Conservation (phyloP, 2,113 vertebrate genomes). For the Salvator merianae region DNA sequence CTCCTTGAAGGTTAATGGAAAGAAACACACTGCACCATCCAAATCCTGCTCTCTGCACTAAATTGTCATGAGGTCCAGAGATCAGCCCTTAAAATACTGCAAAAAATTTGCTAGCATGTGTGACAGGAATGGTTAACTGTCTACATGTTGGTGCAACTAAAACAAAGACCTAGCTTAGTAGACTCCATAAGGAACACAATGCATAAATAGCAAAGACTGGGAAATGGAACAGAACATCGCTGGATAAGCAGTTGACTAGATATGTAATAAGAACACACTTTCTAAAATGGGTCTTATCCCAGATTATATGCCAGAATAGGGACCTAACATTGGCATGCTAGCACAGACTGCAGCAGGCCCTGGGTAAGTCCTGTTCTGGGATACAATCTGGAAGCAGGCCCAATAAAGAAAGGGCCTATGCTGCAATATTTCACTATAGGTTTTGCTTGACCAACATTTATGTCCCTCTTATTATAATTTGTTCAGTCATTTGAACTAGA, state of each 20-base stretch:
- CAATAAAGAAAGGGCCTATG: too few relatives aligned
- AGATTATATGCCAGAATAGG: too few relatives aligned
- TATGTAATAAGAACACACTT: neutral
- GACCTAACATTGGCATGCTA: too few relatives aligned
- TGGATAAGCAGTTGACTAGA: neutral
- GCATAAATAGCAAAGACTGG: neutral
- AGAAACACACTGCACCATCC: neutral
- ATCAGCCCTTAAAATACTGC: neutral
- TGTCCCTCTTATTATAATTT: too few relatives aligned
- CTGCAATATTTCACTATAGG: too few relatives aligned
- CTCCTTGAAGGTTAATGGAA: conserved; percentile 8
- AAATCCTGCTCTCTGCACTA: neutral
- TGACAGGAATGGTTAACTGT: neutral
- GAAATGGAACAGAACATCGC: neutral
- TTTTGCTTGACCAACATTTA: too few relatives aligned
- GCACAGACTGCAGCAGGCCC: too few relatives aligned
- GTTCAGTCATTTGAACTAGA: too few relatives aligned
- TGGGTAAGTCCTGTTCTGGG: too few relatives aligned
- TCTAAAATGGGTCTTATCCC: too few relatives aligned
- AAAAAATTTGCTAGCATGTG: neutral
- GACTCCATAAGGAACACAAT: neutral
- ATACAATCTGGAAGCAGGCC: too few relatives aligned
- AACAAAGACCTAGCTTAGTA: neutral
- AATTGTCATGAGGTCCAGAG: neutral
- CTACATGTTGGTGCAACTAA: neutral